Evolutionary conservation across 2,113 vertebrate species (phyloP).

Genomic region (Rattus rattus): DNA sequence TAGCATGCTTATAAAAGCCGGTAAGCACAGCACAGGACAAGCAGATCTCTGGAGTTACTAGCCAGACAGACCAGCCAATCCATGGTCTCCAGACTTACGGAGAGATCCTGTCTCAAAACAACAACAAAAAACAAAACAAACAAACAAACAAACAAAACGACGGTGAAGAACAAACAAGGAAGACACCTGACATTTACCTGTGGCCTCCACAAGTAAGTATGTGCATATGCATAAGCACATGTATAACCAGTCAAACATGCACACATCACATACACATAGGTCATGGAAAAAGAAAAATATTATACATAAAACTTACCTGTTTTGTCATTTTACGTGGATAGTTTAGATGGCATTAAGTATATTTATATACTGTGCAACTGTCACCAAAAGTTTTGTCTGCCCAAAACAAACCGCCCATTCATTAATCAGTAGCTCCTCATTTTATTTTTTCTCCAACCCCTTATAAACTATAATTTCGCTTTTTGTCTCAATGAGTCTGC

Average conservation of each 20-base stretch:
- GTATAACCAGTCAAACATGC: neutral
- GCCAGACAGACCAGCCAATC: neutral
- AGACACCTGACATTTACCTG: neutral
- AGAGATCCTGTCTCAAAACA: neutral
- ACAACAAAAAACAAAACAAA: too few relatives aligned
- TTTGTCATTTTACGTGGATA: neutral
- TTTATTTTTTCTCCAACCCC: neutral
- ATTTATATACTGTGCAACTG: neutral
- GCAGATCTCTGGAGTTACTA: neutral
- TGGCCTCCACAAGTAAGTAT: neutral
- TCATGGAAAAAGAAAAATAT: neutral
- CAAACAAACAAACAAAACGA: too few relatives aligned
- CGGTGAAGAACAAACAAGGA: neutral
- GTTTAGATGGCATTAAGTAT: neutral
- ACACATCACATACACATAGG: neutral
- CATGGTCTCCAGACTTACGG: neutral
- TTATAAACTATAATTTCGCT: slow-evolving; percentile 3
- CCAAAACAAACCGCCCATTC: slow-evolving; percentile 15
- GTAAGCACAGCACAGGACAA: neutral
- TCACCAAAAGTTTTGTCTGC: neutral
- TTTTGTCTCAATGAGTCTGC: slow-evolving; percentile 18
- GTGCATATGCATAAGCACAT: neutral
- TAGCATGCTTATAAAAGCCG: neutral
- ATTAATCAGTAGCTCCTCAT: neutral
- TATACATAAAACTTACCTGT: neutral